Conservation (phyloP, 2,113 vertebrate genomes). For the Rhinogobius similis region DNA sequence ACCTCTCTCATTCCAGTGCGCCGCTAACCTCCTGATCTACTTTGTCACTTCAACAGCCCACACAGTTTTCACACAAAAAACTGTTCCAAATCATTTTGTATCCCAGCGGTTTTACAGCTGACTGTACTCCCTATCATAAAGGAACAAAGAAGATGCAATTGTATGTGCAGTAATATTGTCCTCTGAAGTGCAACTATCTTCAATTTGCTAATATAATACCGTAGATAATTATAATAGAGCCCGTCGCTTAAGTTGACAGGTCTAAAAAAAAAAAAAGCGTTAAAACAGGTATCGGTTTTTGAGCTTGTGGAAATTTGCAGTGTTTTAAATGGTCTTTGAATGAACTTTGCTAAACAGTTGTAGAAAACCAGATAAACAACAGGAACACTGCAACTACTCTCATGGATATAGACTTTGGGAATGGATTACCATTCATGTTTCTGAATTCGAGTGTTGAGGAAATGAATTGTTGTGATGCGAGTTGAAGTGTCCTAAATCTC, state of each 20-base stretch:
- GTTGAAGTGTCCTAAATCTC: too few species aligned
- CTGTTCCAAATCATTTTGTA: slow-evolving; percentile 1
- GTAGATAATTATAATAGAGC: not conserved
- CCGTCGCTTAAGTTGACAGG: too few species aligned
- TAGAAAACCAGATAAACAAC: too few species aligned
- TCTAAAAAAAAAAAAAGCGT: not conserved
- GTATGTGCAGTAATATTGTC: not conserved
- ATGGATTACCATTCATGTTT: too few species aligned
- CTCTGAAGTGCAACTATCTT: not conserved
- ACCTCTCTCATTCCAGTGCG: slow-evolving; percentile 18
- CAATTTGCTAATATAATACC: not conserved
- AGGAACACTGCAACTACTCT: too few species aligned
- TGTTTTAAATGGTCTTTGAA: too few species aligned
- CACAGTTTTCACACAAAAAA: slow-evolving; percentile 17
- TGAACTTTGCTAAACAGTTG: too few species aligned
- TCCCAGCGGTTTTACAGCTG: not conserved
- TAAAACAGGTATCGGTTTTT: not conserved
- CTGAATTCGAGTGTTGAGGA: too few species aligned
- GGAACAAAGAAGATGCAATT: not conserved
- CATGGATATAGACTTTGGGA: too few species aligned
- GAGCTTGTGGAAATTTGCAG: not conserved
- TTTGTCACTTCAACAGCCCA: slow-evolving; percentile 31
- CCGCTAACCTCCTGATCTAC: slow-evolving; percentile 34
- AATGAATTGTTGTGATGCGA: too few species aligned
- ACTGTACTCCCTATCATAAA: not conserved